Conservation (phyloP, 2,797 vertebrate species). For the Aratinga solstitialis region DNA sequence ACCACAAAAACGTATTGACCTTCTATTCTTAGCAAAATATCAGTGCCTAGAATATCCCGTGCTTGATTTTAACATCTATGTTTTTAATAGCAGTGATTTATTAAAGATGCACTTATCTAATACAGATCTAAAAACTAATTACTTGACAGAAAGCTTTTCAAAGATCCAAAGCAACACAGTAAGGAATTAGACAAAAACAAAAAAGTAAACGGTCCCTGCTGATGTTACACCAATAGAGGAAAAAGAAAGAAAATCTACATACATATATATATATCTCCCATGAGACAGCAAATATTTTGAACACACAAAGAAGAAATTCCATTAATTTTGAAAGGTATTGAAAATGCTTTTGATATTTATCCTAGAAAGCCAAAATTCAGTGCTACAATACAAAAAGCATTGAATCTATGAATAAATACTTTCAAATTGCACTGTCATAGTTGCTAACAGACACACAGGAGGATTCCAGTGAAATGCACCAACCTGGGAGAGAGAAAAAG, state of each 20-base stretch:
- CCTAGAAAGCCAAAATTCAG: background rate
- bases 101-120: background rate
- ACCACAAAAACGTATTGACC: slow-evolving; percentile 97
- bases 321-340: background rate
- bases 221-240: background rate
- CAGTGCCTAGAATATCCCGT: background rate
- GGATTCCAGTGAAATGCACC: background rate
- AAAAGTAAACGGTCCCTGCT: background rate
- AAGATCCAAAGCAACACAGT: background rate
- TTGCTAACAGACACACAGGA: background rate
- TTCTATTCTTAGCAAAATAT: slow-evolving; percentile 90
- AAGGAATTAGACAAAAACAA: background rate
- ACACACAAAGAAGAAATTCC: background rate
- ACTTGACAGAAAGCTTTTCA: background rate
- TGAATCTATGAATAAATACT: background rate
- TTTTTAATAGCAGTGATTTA: background rate
- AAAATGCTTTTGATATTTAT: background rate
- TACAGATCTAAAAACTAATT: background rate
- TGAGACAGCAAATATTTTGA: background rate
- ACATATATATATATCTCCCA: background rate
- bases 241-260: background rate
- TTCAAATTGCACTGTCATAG: background rate
- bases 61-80: background rate
- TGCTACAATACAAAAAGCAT: background rate
- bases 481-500: background rate